Conservation (phyloP, 2,888 invertebrate genomes). For the Drosophila nigricruria region DNA sequence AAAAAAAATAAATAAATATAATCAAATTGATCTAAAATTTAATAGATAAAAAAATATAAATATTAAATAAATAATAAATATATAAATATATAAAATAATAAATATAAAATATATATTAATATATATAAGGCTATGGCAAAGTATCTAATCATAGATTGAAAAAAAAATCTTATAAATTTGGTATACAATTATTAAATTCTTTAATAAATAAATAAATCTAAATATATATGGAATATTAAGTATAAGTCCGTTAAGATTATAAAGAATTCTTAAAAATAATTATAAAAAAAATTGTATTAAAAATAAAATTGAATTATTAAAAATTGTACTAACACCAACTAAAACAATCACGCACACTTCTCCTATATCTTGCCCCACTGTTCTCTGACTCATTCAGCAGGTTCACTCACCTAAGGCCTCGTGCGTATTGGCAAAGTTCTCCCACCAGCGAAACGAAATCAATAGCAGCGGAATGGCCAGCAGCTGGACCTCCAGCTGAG, state of each 20-base stretch:
- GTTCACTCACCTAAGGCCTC: constrained; percentile 72
- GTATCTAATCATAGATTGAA: too few relatives aligned
- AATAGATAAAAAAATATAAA: too few relatives aligned
- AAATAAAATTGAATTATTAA: not conserved
- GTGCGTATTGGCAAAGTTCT: constrained; percentile 89
- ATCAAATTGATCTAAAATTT: too few relatives aligned
- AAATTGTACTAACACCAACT: not conserved
- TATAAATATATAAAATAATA: not conserved
- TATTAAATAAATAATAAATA: not conserved
- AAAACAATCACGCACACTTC: not conserved
- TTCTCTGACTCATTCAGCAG: not conserved
- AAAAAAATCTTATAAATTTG: too few relatives aligned
- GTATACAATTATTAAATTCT: too few relatives aligned
- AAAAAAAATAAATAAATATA: too few relatives aligned
- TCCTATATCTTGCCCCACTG: not conserved
- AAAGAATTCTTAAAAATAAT: not conserved
- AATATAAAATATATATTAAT: not conserved
- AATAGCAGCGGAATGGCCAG: constrained; percentile 88
- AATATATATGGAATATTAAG: not conserved
- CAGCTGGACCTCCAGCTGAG: constrained; percentile 87
- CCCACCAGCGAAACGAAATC: constrained; percentile 94
- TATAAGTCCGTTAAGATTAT: too few relatives aligned
- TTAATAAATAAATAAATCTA: too few relatives aligned
- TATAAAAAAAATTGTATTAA: not conserved
- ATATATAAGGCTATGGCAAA: too few relatives aligned